Percentiles rank a stretch among this genome's conserved stretches.
phyloP scores from a whole-genome alignment of 1,140 invertebrate species.

The Drosophila saltans region DNA sequence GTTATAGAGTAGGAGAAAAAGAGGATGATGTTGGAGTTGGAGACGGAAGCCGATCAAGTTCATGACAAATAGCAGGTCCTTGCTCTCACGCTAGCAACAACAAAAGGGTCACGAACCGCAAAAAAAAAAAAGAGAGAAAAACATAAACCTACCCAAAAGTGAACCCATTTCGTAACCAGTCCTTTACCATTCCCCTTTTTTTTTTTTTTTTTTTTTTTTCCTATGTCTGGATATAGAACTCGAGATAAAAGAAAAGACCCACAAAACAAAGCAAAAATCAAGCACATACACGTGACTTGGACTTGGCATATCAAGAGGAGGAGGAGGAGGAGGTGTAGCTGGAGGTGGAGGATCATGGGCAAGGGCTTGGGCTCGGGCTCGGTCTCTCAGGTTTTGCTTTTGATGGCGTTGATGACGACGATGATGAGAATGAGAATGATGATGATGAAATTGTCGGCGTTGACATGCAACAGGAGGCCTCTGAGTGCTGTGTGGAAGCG shows the following conservation, averaged over 20 bases:
- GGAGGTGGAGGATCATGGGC: conserved; percentile 9
- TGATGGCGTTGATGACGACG: conserved; percentile 33
- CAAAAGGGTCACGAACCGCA: conserved; percentile 67
- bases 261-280: conserved; percentile 72
- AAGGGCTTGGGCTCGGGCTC: background rate
- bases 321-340: conserved; percentile 9
- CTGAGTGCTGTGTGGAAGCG: conserved; percentile 46
- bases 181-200: conserved; percentile 22
- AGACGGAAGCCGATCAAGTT: conserved; percentile 58
- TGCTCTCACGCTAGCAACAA: conserved; percentile 67
- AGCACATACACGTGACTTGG: conserved; percentile 71
- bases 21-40: background rate
- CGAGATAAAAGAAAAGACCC: conserved; percentile 54
- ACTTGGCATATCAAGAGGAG: conserved; percentile 44
- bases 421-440: background rate
- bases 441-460: conserved; percentile 77
- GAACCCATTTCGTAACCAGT: background rate
- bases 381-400: background rate
- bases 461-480: conserved; percentile 71
- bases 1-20: background rate
- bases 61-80: conserved; percentile 65
- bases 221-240: conserved; percentile 59
- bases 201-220: conserved; percentile 31
- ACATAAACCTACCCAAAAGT: background rate
- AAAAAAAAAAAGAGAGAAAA: background rate